These are phyloP conservation scores for Bellardia bayeri DNA, from an alignment of 2,888 invertebrate species.

Conservation along the genomic window DNA sequence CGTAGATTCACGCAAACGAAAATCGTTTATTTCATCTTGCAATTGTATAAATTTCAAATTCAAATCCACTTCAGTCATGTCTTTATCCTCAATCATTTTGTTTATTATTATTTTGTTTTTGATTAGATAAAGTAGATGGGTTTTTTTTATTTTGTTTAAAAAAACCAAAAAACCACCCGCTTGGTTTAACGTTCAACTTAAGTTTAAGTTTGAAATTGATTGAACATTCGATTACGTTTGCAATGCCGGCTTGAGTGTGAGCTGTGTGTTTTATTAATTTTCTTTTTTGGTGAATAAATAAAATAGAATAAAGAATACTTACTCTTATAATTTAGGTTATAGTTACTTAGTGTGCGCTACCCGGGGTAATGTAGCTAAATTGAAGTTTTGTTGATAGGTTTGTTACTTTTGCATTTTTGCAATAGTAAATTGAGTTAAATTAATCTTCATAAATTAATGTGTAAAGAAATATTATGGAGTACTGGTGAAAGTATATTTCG, in stretches of 20 bases:
- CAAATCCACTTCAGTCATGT: slow-evolving; percentile 79
- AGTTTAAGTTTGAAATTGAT: slow-evolving; percentile 36
- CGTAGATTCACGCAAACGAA: slow-evolving; percentile 65
- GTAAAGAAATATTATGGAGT: too few relatives aligned
- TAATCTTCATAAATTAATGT: too few relatives aligned
- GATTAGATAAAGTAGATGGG: background rate
- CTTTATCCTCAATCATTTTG: slow-evolving; percentile 72
- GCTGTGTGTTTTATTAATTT: background rate
- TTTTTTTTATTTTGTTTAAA: background rate
- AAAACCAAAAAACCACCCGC: slow-evolving; percentile 46
- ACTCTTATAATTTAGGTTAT: background rate
- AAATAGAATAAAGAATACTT: slow-evolving; percentile 30
- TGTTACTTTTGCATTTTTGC: too few relatives aligned
- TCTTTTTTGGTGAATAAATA: background rate
- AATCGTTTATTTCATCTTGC: slow-evolving; percentile 51
- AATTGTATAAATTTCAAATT: slow-evolving; percentile 62
- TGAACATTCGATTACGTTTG: slow-evolving; percentile 29
- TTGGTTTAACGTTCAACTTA: slow-evolving; percentile 16
- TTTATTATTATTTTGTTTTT: background rate
- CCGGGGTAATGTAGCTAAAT: background rate
- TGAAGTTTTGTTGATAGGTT: background rate
- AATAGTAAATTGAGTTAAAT: too few relatives aligned
- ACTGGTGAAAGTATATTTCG: too few relatives aligned
- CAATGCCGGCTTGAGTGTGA: background rate
- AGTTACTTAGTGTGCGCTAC: slow-evolving; percentile 8